Conservation (phyloP, 2,797 vertebrate species). For the Nothura maculosa region DNA sequence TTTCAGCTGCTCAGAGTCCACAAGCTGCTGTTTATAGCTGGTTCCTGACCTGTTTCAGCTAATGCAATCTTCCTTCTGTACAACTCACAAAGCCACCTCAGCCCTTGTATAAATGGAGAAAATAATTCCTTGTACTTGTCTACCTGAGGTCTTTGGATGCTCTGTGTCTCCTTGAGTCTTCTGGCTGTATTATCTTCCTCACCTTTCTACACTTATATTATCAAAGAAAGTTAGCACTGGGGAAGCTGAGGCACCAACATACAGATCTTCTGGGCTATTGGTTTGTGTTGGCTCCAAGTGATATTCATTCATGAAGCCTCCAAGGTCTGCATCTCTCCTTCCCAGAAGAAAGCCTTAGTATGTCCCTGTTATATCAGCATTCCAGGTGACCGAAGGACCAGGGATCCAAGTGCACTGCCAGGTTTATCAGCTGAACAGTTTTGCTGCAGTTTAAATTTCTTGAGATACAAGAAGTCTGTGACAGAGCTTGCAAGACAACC, state of each 20-base stretch:
- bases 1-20: not conserved
- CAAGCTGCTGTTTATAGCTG: not conserved
- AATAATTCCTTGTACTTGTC: not conserved
- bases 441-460: not conserved
- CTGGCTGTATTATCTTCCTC: not conserved
- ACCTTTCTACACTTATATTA: not conserved
- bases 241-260: not conserved
- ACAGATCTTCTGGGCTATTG: not conserved
- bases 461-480: slow-evolving; percentile 1
- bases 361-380: not conserved
- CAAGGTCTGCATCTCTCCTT: not conserved
- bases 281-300: not conserved
- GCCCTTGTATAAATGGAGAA: not conserved
- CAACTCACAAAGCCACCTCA: not conserved
- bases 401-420: not conserved
- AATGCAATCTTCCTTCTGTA: not conserved
- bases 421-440: not conserved
- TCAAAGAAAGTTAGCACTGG: not conserved
- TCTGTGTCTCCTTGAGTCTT: not conserved
- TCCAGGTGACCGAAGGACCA: not conserved
- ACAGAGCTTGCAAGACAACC: not conserved
- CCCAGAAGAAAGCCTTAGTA: not conserved
- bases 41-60: not conserved
- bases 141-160: not conserved
- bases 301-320: not conserved